Evolutionary conservation across 2,797 vertebrate genomes (phyloP).

Genomic region (Octomys mimax): DNA sequence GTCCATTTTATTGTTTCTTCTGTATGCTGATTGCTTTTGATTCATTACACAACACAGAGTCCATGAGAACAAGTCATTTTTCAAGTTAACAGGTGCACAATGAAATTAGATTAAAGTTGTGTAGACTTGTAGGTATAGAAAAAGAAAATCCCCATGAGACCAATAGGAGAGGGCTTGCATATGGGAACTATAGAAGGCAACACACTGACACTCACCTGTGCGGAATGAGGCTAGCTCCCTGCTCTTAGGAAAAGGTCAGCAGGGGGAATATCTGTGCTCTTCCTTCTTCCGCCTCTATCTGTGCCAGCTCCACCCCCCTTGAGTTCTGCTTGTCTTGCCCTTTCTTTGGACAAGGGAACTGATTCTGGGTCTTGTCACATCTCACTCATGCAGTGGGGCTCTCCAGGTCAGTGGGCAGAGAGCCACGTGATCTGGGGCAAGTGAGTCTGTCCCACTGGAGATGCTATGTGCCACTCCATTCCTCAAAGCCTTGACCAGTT

Average conservation of each 20-base stretch:
- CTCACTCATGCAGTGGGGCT: constrained; percentile 11
- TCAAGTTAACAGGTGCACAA: constrained; percentile 79
- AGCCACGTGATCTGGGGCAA: background rate
- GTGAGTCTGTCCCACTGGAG: constrained; percentile 52
- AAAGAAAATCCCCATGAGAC: constrained; percentile 2
- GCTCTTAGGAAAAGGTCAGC: background rate
- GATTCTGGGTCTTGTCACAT: constrained; percentile 47
- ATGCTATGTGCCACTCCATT: constrained; percentile 10
- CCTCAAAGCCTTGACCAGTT: constrained; percentile 67
- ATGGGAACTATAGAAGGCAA: constrained; percentile 7
- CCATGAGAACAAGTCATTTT: constrained; percentile 77
- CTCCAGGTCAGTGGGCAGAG: constrained; percentile 66
- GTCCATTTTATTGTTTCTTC: constrained; percentile 58
- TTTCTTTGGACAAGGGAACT: constrained; percentile 64
- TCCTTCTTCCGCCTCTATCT: constrained; percentile 59
- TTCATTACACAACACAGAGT: constrained; percentile 60
- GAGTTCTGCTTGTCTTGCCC: constrained; percentile 59
- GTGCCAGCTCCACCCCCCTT: background rate
- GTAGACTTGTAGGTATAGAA: constrained; percentile 71
- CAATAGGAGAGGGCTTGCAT: background rate
- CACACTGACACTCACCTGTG: background rate
- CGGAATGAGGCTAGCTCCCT: constrained; percentile 19
- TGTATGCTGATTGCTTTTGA: constrained; percentile 77
- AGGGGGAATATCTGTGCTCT: background rate
- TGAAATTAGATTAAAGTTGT: constrained; percentile 81